Conservation (phyloP, 2,113 vertebrate species). For the Oreochromis niloticus region DNA sequence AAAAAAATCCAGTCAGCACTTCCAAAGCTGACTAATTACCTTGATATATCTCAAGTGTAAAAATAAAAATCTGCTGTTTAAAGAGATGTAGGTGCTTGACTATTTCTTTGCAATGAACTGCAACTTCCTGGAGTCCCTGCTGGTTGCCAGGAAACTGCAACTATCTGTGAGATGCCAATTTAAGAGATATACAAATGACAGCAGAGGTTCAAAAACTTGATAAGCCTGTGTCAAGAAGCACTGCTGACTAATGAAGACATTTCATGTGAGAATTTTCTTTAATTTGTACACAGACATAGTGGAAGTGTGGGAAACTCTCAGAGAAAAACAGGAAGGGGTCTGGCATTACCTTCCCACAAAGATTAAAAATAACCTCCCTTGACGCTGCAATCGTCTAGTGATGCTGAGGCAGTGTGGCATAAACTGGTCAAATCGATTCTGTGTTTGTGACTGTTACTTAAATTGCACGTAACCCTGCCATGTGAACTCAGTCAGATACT, state of each 20-base stretch:
- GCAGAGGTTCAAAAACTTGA: background rate
- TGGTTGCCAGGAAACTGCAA: background rate
- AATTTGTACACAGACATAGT: background rate
- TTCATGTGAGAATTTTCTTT: background rate
- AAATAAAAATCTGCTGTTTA: background rate
- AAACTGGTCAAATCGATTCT: background rate
- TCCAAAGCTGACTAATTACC: background rate
- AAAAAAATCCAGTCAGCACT: background rate
- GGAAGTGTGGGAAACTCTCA: background rate
- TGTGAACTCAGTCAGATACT: slow-evolving; percentile 52
- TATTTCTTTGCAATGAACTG: background rate
- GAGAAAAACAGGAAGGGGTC: background rate
- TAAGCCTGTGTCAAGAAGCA: background rate
- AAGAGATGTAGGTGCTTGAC: background rate
- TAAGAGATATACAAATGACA: background rate
- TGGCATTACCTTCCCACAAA: background rate
- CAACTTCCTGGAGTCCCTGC: background rate
- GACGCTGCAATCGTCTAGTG: background rate
- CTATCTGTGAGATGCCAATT: background rate
- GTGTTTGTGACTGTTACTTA: background rate
- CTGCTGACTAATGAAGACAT: background rate
- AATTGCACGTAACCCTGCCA: background rate
- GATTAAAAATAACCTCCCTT: background rate
- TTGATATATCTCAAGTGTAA: background rate
- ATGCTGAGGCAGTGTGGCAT: background rate